phyloP scores from a whole-genome alignment of 2,888 invertebrate genomes.

The Ptychoptera contaminata region DNA sequence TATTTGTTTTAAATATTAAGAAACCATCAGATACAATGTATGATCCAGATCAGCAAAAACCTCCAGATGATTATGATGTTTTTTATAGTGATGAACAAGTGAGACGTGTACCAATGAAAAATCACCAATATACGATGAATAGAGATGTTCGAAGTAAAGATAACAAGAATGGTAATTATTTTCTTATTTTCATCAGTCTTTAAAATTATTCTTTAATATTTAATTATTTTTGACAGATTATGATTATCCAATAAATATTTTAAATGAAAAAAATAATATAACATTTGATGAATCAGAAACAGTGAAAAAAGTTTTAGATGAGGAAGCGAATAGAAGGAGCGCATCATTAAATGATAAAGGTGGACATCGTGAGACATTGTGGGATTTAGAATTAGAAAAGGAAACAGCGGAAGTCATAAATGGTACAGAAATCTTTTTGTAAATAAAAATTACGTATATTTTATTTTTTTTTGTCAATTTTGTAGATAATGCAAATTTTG shows the following conservation, averaged over 20 bases:
- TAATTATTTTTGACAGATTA: background rate
- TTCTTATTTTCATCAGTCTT: too few relatives aligned
- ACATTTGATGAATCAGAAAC: too few relatives aligned
- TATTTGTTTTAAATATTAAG: too few relatives aligned
- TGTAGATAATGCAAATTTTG: background rate
- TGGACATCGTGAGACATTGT: conserved; percentile 23
- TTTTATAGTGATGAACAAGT: conserved; percentile 23
- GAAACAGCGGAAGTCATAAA: conserved; percentile 32
- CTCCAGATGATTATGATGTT: conserved; percentile 23
- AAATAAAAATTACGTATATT: background rate
- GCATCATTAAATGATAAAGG: background rate
- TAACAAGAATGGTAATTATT: conserved; percentile 11
- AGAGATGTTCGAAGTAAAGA: conserved; percentile 27
- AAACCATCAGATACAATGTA: conserved; percentile 4
- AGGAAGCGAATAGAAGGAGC: too few relatives aligned
- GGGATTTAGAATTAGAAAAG: conserved; percentile 41
- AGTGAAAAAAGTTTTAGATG: too few relatives aligned
- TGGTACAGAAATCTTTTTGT: conserved; percentile 10
- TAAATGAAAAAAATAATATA: too few relatives aligned
- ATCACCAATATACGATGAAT: conserved; percentile 27
- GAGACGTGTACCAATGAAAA: conserved; percentile 24
- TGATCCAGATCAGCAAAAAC: conserved; percentile 10
- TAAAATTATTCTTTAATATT: background rate
- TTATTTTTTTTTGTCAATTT: background rate
- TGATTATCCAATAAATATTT: conserved; percentile 6